phyloP scores from a whole-genome alignment of 2,888 invertebrate species.

The Corbicula japonica region DNA sequence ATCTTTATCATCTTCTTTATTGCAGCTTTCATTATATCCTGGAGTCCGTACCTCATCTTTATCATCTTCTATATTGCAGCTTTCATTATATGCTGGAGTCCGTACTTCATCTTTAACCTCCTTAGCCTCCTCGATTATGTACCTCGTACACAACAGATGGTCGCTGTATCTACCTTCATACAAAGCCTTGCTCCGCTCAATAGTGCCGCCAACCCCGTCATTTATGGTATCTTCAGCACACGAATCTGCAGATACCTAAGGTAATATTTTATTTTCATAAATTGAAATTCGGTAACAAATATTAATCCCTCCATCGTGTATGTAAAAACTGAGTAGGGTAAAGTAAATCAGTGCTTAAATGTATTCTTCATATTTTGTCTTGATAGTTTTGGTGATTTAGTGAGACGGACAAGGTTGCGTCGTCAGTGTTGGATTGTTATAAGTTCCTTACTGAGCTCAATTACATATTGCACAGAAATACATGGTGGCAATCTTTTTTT shows the following conservation, averaged over 20 bases:
- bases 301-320: neutral
- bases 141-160: constrained; percentile 92
- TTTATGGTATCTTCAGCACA: constrained; percentile 97
- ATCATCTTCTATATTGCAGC: constrained; percentile 89
- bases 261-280: constrained; percentile 87
- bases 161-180: constrained; percentile 95
- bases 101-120: constrained; percentile 96
- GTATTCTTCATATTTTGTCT: no score
- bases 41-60: neutral
- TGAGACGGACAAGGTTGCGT: no score
- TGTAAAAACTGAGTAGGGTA: no score
- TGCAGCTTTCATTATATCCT: no score
- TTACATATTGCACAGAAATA: no score
- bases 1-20: no score
- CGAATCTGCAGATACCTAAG: constrained; percentile 94
- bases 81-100: constrained; percentile 97
- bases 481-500: no score
- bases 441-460: no score
- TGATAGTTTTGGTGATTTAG: no score
- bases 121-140: constrained; percentile 91
- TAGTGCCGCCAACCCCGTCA: constrained; percentile 97
- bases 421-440: no score
- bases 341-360: no score
- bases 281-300: neutral
- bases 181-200: constrained; percentile 96